phyloP scores from a whole-genome alignment of 2,113 vertebrate genomes.

The Panurus biarmicus region DNA sequence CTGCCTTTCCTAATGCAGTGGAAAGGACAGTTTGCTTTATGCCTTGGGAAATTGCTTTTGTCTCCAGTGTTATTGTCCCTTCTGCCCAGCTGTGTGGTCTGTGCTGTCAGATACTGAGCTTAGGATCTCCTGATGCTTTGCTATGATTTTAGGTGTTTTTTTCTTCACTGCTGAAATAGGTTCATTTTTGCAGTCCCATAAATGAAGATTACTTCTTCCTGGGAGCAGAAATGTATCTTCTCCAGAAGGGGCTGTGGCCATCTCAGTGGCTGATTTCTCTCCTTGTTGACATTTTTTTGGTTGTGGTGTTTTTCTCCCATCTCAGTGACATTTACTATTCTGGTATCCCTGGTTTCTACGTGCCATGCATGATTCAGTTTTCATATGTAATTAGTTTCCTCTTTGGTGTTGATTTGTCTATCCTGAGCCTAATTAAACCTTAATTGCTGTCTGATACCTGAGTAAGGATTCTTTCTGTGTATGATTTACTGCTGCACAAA shows the following conservation, averaged over 20 bases:
- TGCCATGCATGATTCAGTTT: neutral
- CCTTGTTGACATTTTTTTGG: neutral
- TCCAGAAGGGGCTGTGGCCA: neutral
- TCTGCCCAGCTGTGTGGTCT: neutral
- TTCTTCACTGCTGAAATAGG: neutral
- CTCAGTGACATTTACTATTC: neutral
- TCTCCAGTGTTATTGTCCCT: neutral
- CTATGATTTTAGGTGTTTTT: neutral
- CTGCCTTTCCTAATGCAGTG: neutral
- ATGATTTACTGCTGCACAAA: neutral
- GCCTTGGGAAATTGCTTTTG: neutral
- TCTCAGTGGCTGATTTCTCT: neutral
- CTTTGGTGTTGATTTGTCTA: neutral
- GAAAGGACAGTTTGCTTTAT: neutral
- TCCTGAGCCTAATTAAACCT: neutral
- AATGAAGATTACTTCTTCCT: neutral
- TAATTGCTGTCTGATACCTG: neutral
- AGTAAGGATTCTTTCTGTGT: neutral
- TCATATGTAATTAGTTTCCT: neutral
- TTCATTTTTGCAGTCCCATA: neutral
- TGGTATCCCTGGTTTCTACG: neutral
- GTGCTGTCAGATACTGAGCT: neutral
- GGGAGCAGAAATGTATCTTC: neutral
- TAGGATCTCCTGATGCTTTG: neutral
- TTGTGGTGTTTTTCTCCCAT: neutral